Evolutionary conservation across 1,140 invertebrate species (phyloP), one percentile per base, ranked within the genome.

Genomic region (Aphis gossypii): DNA sequence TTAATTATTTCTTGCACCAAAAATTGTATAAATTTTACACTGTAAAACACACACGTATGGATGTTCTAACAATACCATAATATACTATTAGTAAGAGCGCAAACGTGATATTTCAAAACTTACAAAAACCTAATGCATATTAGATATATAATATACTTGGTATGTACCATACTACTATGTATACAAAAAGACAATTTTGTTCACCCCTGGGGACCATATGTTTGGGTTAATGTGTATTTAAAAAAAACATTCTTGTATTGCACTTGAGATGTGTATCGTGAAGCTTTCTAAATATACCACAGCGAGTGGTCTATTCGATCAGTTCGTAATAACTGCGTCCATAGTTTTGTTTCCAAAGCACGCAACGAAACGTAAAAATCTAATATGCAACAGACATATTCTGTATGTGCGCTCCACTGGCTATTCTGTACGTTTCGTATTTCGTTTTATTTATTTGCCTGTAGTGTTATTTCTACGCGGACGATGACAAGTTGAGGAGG

Each of bases 221-320:
- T 56, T 89, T 56, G 51, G 35, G 88, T 48, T 89, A 89, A 89
- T 89, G 48, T 54, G 51, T 35, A 54, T 54, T 54, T 38, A 54
- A 89, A 89, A 89, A 89, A 89, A 54, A 89, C 30, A 54, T 54
- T 38, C 46, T 87, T n/a, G 25, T 46, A 6, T 35, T 48, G 44
- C 46, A 87, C 86, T 89, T 89, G 48, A 56, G 88, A 56, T 89
- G 51, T 54, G 88, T 41, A 54, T 89, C 51, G n/a, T 41, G 88
- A 56, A 89, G 48, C 48, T 89, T 89, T 89, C 51, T 89, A 89
- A 89, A 89, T 89, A 89, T 89, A 89, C 48, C 88, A 38, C 88
- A 35, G 51, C n/a, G 8, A n/a, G 86, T 30, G 46, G 86, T 87
- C 46, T 35, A 56, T 41, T 54, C 35, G 88, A 89, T 89, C 88